A percentile compares a stretch with the other conserved stretches of the same genome.
Conservation (phyloP, 2,113 vertebrate genomes). For the Uropsilus gracilis region DNA sequence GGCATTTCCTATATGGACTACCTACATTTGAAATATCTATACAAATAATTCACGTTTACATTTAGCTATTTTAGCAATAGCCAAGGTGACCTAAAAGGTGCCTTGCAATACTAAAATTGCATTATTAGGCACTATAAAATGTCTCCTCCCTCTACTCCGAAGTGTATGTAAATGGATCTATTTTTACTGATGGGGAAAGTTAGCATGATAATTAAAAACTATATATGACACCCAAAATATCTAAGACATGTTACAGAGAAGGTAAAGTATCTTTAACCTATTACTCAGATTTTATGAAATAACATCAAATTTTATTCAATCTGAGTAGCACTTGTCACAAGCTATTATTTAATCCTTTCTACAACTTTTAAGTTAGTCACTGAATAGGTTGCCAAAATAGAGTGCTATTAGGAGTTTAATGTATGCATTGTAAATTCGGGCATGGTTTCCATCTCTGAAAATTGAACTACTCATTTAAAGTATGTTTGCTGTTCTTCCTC, state of each 20-base stretch:
- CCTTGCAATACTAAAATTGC: neutral
- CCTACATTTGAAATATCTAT: neutral
- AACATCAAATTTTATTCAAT: neutral
- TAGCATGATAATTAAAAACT: constrained; percentile 42
- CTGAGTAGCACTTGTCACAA: constrained; percentile 41
- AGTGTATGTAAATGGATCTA: neutral
- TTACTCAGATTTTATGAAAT: neutral
- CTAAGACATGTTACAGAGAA: neutral
- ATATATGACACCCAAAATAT: neutral
- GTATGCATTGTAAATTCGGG: neutral
- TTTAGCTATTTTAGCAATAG: neutral
- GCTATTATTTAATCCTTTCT: constrained; percentile 37
- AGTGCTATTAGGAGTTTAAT: constrained; percentile 29
- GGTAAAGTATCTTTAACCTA: neutral
- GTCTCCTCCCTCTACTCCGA: neutral
- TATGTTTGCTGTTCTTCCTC: constrained; percentile 31
- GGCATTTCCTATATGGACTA: neutral
- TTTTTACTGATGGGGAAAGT: neutral
- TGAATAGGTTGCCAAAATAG: constrained; percentile 47
- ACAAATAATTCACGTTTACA: neutral
- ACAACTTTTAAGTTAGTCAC: constrained; percentile 22
- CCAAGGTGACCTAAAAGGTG: neutral
- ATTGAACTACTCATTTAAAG: constrained; percentile 46
- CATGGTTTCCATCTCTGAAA: constrained; percentile 52
- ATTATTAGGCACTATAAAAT: neutral